Base-by-base conservation (phyloP, 2,797 vertebrate genomes). In the Artibeus lituratus region DNA sequence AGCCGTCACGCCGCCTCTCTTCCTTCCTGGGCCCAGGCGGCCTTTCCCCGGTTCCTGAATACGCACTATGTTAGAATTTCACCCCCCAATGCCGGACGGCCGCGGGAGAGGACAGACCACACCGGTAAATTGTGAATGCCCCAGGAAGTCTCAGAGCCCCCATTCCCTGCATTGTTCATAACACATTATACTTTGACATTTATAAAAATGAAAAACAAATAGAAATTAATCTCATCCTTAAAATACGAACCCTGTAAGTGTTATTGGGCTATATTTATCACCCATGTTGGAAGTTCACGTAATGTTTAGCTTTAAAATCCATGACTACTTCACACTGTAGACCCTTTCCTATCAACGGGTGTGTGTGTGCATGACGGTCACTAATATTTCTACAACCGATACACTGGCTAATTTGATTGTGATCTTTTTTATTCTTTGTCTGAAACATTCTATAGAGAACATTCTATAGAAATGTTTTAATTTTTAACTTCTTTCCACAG, bases 181-280 rank as follows among this genome's bases (percentile, higher is more conserved):
- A 94, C 90, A 95, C 53, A 92, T 90, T 96, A 98, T 74, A 85
- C 80, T 97, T 91, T 98, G 97, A 98, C 97, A 96, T 96, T 97
- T 98, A 97, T 94, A 96, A 98, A 98, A 96, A 96, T 97, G 82
- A 97, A 98, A 96, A 98, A 98, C 94, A 98, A 98, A 98, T 77
- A 98, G 93, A 97, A 97, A 98, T 97, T 98, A 96, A 93, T 85
- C 97, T 97, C 97, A 96, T 97, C 90, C 97, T 96, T 96, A 97
- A 98, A 98, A 96, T 94, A 97, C 97, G 97, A 98, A 98, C 97
- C 93, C 87, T 67, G 19, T 94, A 96, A 97, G 97, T 97, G 94
- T 83, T 97, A 98, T 74, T 97, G 96, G 96, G 97, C 78, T 96
- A 87, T 95, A 96, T 98, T 98, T 96, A 98, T 97, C 96, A 94